Evolutionary conservation across 2,797 vertebrate species (phyloP), one percentile per base, ranked within the genome.

Genomic region (Scleropages formosus): DNA sequence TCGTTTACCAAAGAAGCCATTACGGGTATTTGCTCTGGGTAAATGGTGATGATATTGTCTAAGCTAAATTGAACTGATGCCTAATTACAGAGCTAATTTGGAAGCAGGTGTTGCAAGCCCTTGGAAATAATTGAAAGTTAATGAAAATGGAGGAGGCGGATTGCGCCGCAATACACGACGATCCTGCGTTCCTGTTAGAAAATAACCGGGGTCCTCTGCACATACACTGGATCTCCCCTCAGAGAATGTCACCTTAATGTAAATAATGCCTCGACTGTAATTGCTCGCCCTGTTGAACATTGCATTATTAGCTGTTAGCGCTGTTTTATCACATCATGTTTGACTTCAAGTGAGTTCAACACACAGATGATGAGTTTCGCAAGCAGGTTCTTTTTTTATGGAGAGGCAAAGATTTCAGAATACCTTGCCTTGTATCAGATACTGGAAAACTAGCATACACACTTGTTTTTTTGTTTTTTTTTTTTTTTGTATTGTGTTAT

Each of bases 41-140:
- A 70, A 75, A 77, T 9, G 72, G 53, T 74, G 59, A 74, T 79
- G 80, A 84, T 70, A 81, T 83, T 80, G 77, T 65, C 79, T 82
- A 77, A 75, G 76, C 80, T 81, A 86, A 79, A 84, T 82, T 79
- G 75, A 82, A 82, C 76, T 82, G 83, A 80, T 78, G 78, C n/a
- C 61, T 85, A 84, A 88, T 86, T 85, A 85, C 73, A 72, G 53
- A 82, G 81, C 78, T 87, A 85, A 89, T 90, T 89, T 88, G 84
- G 85, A 85, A 84, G 89, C 88, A 91, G 89, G 85, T 91, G 88
- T 83, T 83, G 78, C 70, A 84, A 83, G 84, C 51, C 74, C 75
- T 76, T 65, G 76, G 44, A 65, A 78, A 80, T 89, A 85, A 90
- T 85, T 85, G 83, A 83, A 88, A 87, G 82, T 78, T 89, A 90